Conservation (phyloP, 2,888 invertebrate species). For the Ceramica pisi region DNA sequence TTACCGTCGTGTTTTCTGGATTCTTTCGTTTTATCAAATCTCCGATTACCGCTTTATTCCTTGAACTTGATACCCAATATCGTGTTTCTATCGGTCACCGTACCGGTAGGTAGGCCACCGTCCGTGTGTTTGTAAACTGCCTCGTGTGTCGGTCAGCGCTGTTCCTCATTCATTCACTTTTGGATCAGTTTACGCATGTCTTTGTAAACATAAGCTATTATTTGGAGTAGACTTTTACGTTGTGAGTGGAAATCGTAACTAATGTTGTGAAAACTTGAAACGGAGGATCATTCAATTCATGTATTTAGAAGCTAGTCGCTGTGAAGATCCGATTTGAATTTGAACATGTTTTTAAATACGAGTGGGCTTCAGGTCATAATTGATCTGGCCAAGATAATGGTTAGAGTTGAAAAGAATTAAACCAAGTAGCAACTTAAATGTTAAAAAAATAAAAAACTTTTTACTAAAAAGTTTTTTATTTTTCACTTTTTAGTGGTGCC, state of each 20-base stretch:
- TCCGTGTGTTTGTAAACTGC: constrained; percentile 34
- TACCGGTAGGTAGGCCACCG: not conserved
- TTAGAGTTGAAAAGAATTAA: not conserved
- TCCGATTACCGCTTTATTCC: not conserved
- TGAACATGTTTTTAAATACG: too few relatives aligned
- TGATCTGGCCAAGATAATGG: not conserved
- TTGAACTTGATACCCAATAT: constrained; percentile 1
- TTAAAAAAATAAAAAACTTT: not conserved
- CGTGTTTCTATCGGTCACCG: not conserved
- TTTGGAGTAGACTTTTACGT: constrained; percentile 5
- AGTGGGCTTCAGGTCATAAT: not conserved
- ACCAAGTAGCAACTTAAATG: not conserved
- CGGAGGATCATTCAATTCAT: too few relatives aligned
- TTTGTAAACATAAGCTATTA: constrained; percentile 10
- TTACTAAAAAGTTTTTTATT: too few relatives aligned
- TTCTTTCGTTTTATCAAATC: too few relatives aligned
- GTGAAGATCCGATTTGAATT: too few relatives aligned
- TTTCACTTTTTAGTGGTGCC: too few relatives aligned
- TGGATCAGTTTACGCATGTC: not conserved
- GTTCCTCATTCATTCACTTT: constrained; percentile 19
- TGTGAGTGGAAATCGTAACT: not conserved
- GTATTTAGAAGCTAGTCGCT: too few relatives aligned
- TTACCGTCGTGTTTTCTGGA: too few relatives aligned
- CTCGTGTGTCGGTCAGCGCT: constrained; percentile 14
- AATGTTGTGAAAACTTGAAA: not conserved